Percentiles rank a stretch among this genome's conserved stretches.
These are phyloP conservation scores for Hirtodrosophila duncani DNA, from an alignment of 2,888 invertebrate genomes.

Conservation along the genomic window DNA sequence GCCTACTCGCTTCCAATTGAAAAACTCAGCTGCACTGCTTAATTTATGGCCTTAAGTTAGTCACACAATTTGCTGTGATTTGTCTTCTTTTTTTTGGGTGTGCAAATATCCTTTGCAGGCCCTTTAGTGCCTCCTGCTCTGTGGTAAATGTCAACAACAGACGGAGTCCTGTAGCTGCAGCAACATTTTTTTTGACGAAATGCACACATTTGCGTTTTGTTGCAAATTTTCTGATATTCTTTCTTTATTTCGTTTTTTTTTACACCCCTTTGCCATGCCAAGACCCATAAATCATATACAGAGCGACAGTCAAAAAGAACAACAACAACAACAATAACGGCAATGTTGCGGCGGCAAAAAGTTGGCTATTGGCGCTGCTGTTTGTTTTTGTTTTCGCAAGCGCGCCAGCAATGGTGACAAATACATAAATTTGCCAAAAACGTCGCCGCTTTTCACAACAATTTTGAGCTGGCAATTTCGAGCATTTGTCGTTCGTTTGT, in stretches of 20 bases:
- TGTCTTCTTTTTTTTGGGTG: conserved; percentile 67
- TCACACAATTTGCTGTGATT: conserved; percentile 71
- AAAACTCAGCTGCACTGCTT: conserved; percentile 46
- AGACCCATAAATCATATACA: conserved; percentile 73
- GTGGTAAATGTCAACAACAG: conserved; percentile 71
- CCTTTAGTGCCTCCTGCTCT: conserved; percentile 7
- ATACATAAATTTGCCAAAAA: conserved; percentile 76
- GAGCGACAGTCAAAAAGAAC: conserved; percentile 69
- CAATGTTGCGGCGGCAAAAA: conserved; percentile 59
- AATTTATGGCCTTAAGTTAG: conserved; percentile 65
- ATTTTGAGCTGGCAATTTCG: conserved; percentile 71
- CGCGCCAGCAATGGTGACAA: conserved; percentile 61
- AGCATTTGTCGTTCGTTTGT: conserved; percentile 48
- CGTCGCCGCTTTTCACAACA: conserved; percentile 74
- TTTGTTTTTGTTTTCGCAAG: conserved; percentile 20
- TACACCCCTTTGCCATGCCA: conserved; percentile 68
- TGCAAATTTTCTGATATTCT: conserved; percentile 56
- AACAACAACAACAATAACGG: conserved; percentile 49
- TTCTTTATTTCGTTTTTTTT: conserved; percentile 37
- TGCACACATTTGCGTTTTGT: conserved; percentile 76
- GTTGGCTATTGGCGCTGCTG: conserved; percentile 38
- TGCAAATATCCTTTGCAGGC: too few relatives aligned
- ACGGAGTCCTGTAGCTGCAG: conserved; percentile 59
- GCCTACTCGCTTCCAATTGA: too few relatives aligned
- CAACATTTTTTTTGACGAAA: conserved; percentile 75